phyloP scores from a whole-genome alignment of 2,113 vertebrate genomes.

The Protobothrops flavoviridis region DNA sequence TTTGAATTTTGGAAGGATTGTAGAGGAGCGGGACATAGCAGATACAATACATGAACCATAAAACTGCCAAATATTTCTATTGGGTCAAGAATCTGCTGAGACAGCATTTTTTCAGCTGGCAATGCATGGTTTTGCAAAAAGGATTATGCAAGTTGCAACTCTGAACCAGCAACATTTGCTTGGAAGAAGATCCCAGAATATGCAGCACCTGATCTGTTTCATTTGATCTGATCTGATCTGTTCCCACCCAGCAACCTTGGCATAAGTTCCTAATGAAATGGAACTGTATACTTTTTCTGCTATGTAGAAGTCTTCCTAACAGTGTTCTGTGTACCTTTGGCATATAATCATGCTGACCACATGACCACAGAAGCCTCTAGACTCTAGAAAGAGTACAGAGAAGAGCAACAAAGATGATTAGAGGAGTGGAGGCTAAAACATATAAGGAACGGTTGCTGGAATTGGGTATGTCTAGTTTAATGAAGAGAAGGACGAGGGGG shows the following conservation, averaged over 20 bases:
- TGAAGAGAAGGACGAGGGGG: too few relatives aligned
- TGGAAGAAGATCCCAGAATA: background rate
- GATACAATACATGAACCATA: background rate
- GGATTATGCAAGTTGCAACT: conserved; percentile 29
- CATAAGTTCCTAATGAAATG: background rate
- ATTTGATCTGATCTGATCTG: background rate
- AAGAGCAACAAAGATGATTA: too few relatives aligned
- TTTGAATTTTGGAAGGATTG: background rate
- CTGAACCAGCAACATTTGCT: conserved; percentile 19
- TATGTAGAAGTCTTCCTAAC: background rate
- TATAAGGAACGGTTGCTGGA: too few relatives aligned
- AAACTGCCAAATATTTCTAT: background rate
- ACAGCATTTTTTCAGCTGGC: background rate
- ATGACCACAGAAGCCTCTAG: too few relatives aligned
- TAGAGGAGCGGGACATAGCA: background rate
- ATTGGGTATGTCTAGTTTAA: too few relatives aligned
- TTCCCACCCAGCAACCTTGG: background rate
- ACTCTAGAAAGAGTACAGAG: too few relatives aligned
- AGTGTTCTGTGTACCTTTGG: too few relatives aligned
- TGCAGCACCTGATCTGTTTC: accelerated
- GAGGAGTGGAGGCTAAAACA: too few relatives aligned
- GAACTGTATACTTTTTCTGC: background rate
- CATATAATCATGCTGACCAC: too few relatives aligned
- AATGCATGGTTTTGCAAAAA: background rate
- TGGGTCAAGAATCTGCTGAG: background rate